Base-by-base conservation (phyloP, 2,888 invertebrate species). In the Aleiodes alternator region DNA sequence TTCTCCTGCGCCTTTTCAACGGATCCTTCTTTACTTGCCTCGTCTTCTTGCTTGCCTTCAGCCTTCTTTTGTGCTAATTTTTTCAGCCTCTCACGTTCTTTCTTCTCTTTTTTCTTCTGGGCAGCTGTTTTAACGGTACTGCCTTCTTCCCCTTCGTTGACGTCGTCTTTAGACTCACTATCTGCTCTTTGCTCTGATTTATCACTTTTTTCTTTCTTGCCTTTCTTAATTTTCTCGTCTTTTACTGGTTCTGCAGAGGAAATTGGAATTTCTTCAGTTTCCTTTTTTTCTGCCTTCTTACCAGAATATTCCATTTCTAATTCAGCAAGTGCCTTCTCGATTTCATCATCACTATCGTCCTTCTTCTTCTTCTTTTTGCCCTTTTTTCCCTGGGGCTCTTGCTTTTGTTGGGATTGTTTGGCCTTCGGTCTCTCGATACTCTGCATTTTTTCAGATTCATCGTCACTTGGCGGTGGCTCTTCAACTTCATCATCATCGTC, bases 101-200 rank as follows among this genome's bases (percentile, higher is more conserved):
- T 96, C 84, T 96, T 97, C 83, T 96, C 96, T 84, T 96, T 96
- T 85, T 96, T 96, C 90, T 97, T 97, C 86, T 96, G 96, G 1
- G 96, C 96, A 4, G 96, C 95, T 12, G 95, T 93, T 90, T 96
- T 96, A 12, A 95, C 92, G 0, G 94, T 93, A 50, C 91, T 86
- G 16, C 91, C 89, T 78, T 92, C 93, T 59, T 89, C 90, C 75
- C 90, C 91, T 55, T 90, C 91, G 38, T 90, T 90, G 5, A 81
- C 79, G 68, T 79, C 73, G 4, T 79, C 68, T 73, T 70, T 43
- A 4, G 38, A 48, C 74, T 91, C 91, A 72, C 82, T 83, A 9
- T 81, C 79, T 81, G 91, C 90, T 61, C 83, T 84, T 70, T 86
- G 86, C 80, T 90, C 91, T 72, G 85, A 83, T 56, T 83, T 86